Evolutionary conservation across 2,888 invertebrate genomes (phyloP).

Genomic region (Cabera pusaria): DNA sequence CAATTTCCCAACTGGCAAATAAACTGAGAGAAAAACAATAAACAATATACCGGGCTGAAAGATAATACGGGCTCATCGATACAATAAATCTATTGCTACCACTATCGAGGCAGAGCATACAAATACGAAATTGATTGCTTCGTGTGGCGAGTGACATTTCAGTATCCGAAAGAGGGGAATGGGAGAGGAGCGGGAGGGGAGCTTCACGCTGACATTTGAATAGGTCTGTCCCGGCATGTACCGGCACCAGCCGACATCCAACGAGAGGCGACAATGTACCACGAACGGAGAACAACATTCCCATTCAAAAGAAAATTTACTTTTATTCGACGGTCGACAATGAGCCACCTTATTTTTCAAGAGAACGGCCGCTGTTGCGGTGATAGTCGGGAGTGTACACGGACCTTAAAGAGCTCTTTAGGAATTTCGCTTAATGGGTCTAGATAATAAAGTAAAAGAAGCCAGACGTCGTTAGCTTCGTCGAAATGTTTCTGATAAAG

Average conservation of each 20-base stretch:
- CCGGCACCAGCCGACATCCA: slow-evolving; percentile 75
- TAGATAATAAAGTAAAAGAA: slow-evolving; percentile 32
- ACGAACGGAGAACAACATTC: slow-evolving; percentile 69
- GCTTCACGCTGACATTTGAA: slow-evolving; percentile 80
- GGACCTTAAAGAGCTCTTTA: slow-evolving; percentile 28
- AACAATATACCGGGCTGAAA: slow-evolving; percentile 38
- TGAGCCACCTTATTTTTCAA: slow-evolving; percentile 63
- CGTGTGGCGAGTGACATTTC: slow-evolving; percentile 81
- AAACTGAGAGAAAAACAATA: slow-evolving; percentile 25
- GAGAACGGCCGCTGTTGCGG: slow-evolving; percentile 35
- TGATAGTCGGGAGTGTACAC: slow-evolving; percentile 26
- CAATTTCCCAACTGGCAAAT: slow-evolving; percentile 27
- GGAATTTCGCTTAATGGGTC: slow-evolving; percentile 33
- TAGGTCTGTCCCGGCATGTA: slow-evolving; percentile 79
- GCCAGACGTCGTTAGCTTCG: slow-evolving; percentile 30
- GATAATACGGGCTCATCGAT: slow-evolving; percentile 53
- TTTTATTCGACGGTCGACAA: slow-evolving; percentile 66
- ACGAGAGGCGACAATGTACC: slow-evolving; percentile 80
- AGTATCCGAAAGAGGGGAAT: slow-evolving; percentile 59
- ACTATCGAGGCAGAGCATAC: slow-evolving; percentile 73
- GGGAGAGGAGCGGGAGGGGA: slow-evolving; percentile 44
- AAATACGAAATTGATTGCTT: slow-evolving; percentile 83
- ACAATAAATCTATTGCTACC: slow-evolving; percentile 71
- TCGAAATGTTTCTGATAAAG: slow-evolving; percentile 33
- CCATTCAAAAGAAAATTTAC: slow-evolving; percentile 79